Conservation (phyloP, 1,140 invertebrate species). For the Whitmania pigra region DNA sequence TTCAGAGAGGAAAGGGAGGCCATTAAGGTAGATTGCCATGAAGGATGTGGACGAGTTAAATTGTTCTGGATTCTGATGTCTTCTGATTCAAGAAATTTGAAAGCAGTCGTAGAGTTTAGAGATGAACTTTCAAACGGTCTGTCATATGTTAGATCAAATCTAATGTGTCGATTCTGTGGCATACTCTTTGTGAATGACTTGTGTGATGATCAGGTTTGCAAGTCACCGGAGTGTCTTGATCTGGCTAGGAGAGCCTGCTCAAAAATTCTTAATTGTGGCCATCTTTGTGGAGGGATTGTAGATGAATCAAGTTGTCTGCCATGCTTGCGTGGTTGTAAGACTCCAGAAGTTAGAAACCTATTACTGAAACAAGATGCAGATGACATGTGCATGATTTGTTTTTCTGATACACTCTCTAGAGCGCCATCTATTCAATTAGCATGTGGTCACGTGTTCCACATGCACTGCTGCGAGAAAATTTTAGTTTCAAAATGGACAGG, state of each 20-base stretch:
- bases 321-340: constrained; percentile 57
- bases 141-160: constrained; percentile 44
- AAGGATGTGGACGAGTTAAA: constrained; percentile 86
- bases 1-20: constrained; percentile 92
- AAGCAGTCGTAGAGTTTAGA: constrained; percentile 83
- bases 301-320: constrained; percentile 72
- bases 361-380: constrained; percentile 69
- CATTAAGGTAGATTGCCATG: constrained; percentile 72
- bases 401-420: constrained; percentile 83
- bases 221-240: constrained; percentile 79
- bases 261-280: constrained; percentile 71
- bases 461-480: constrained; percentile 75
- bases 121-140: background rate
- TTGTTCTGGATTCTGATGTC: constrained; percentile 84
- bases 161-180: constrained; percentile 83
- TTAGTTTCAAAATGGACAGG: constrained; percentile 79
- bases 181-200: constrained; percentile 33
- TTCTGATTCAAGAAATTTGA: constrained; percentile 78
- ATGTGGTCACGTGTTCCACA: constrained; percentile 91
- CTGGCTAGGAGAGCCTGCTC: constrained; percentile 19
- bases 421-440: constrained; percentile 85
- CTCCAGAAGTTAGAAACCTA: constrained; percentile 27
- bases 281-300: constrained; percentile 76
- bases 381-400: constrained; percentile 99
- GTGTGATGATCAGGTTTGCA: constrained; percentile 61